phyloP scores from a whole-genome alignment of 2,113 vertebrate species.

The Chelonoidis abingdonii region DNA sequence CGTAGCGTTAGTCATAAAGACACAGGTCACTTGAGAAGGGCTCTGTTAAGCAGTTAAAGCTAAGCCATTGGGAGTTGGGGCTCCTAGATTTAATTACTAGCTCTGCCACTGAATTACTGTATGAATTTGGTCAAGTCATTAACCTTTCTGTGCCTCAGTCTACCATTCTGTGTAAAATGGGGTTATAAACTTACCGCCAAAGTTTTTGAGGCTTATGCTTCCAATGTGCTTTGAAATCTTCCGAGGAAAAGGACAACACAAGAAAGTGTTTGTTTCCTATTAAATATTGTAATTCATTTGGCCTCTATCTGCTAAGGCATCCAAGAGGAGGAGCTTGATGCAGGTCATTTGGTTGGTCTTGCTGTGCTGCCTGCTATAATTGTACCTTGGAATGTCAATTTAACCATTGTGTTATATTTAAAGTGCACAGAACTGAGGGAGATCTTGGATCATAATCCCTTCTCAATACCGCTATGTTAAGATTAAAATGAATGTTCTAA shows the following conservation, averaged over 20 bases:
- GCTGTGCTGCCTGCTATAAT: conserved; percentile 15
- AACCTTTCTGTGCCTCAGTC: neutral
- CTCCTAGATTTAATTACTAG: neutral
- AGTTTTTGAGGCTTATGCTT: neutral
- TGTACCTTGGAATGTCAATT: conserved; percentile 24
- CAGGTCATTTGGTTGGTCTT: conserved; percentile 43
- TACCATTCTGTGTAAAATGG: conserved; percentile 7
- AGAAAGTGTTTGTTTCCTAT: neutral
- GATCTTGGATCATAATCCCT: neutral
- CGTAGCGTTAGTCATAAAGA: neutral
- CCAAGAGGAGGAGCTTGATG: neutral
- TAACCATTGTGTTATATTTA: conserved; percentile 26
- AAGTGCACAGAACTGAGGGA: neutral
- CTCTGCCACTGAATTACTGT: neutral
- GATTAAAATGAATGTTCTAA: neutral
- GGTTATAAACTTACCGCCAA: neutral
- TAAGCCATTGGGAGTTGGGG: neutral
- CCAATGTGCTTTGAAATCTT: neutral
- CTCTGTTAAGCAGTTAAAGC: neutral
- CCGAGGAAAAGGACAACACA: neutral
- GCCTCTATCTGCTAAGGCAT: conserved; percentile 17
- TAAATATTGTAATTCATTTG: conserved; percentile 29
- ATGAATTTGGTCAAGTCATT: neutral
- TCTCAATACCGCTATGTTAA: conserved; percentile 25
- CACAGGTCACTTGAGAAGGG: neutral